Conservation (phyloP, 37 sponge, comb jelly and placozoan species). For the Corticium candelabrum region DNA sequence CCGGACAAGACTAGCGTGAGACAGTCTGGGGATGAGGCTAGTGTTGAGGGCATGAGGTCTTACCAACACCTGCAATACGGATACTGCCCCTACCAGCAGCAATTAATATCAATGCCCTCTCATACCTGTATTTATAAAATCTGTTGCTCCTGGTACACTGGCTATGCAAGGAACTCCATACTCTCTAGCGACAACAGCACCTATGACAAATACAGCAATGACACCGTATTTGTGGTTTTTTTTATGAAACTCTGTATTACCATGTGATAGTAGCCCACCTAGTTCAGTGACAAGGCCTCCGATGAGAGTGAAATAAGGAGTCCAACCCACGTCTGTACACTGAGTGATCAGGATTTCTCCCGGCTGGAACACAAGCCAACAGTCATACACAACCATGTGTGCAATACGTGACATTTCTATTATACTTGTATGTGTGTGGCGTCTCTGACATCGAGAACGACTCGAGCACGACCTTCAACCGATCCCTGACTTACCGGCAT, state of each 20-base stretch:
- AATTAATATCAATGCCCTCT: no score
- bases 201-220: background rate
- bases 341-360: background rate
- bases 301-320: background rate
- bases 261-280: background rate
- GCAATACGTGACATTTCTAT: background rate
- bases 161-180: background rate
- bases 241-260: background rate
- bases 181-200: background rate
- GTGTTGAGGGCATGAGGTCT: no score
- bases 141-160: background rate
- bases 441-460: background rate
- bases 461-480: background rate
- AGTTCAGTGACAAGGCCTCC: background rate
- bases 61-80: no score
- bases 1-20: no score
- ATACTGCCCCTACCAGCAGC: no score
- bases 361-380: background rate
- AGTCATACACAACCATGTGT: background rate
- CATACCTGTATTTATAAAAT: background rate
- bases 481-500: background rate
- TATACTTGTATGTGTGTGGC: background rate
- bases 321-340: constrained; percentile 1
- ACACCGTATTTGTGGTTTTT: no score
- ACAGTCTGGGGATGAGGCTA: no score